Percentiles rank a stretch among this genome's conserved stretches.
Conservation (phyloP, 2,888 invertebrate species). For the Anoncus sp. region DNA sequence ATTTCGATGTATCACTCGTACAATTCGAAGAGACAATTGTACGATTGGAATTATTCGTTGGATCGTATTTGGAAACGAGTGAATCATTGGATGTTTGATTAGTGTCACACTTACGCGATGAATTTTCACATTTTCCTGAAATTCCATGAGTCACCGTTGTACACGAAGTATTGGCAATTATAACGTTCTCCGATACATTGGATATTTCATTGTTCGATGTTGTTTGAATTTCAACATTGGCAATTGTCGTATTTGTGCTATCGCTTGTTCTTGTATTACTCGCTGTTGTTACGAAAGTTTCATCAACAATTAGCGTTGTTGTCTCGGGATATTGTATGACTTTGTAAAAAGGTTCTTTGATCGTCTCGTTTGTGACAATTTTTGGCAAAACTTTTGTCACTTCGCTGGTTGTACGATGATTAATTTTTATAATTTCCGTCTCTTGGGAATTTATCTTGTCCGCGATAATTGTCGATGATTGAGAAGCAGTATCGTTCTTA, state of each 20-base stretch:
- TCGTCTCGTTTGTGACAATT: conserved; percentile 76
- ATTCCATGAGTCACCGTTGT: conserved; percentile 19
- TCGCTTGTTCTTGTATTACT: conserved; percentile 45
- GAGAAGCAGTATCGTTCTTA: conserved; percentile 68
- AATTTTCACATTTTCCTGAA: conserved; percentile 37
- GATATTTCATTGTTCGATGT: conserved; percentile 33
- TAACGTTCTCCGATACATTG: conserved; percentile 19
- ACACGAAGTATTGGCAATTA: conserved; percentile 13
- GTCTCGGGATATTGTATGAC: conserved; percentile 72
- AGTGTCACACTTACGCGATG: conserved; percentile 37
- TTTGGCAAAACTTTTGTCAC: conserved; percentile 76
- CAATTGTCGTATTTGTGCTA: conserved; percentile 15
- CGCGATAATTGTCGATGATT: not conserved
- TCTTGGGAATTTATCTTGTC: conserved; percentile 32
- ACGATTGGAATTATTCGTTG: conserved; percentile 32
- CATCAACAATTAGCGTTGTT: conserved; percentile 43
- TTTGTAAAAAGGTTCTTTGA: conserved; percentile 78
- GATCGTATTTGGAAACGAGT: conserved; percentile 47
- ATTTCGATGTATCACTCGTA: conserved; percentile 61
- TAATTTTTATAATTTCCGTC: conserved; percentile 31
- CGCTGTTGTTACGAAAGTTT: conserved; percentile 44
- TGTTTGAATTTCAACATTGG: conserved; percentile 27
- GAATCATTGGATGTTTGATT: conserved; percentile 21
- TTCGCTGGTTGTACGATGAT: conserved; percentile 60
- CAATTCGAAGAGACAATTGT: conserved; percentile 37